A percentile compares a stretch with the other conserved stretches of the same genome.
Evolutionary conservation across 2,888 invertebrate genomes (phyloP).

Genomic region (Orgyia antiqua): DNA sequence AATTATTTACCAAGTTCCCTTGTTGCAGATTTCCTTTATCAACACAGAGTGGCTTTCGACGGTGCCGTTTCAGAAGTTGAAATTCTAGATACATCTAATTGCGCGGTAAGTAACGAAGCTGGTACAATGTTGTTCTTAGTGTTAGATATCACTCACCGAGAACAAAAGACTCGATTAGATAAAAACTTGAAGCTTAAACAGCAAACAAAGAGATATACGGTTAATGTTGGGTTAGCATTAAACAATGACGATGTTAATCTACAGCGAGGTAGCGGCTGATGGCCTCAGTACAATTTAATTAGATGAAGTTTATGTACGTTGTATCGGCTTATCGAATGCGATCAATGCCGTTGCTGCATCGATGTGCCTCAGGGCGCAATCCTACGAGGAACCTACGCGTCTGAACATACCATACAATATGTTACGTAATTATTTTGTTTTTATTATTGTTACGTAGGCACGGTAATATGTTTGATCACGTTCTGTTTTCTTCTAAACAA

Average conservation of each 20-base stretch:
- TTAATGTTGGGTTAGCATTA: constrained; percentile 62
- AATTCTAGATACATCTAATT: constrained; percentile 88
- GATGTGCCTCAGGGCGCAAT: constrained; percentile 37
- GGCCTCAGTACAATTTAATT: constrained; percentile 68
- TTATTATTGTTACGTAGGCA: constrained; percentile 29
- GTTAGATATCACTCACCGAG: constrained; percentile 23
- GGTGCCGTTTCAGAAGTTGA: constrained; percentile 87
- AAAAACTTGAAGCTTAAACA: constrained; percentile 25
- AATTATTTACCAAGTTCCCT: too few relatives aligned
- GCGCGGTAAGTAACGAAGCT: constrained; percentile 80
- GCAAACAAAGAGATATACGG: constrained; percentile 56
- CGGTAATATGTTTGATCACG: constrained; percentile 27
- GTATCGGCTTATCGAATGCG: constrained; percentile 56
- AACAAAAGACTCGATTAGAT: constrained; percentile 31
- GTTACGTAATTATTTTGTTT: constrained; percentile 40
- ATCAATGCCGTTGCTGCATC: constrained; percentile 38
- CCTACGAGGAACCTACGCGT: constrained; percentile 38
- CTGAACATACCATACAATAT: constrained; percentile 26
- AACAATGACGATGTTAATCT: constrained; percentile 74
- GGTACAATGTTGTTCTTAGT: constrained; percentile 22
- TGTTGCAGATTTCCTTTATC: constrained; percentile 88
- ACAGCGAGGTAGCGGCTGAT: constrained; percentile 48
- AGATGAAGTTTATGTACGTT: constrained; percentile 65
- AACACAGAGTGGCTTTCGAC: constrained; percentile 87
- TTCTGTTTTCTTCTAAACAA: constrained; percentile 41